These are phyloP conservation scores for Schrankia costaestrigalis DNA, from an alignment of 2,888 invertebrate genomes.

Conservation along the genomic window DNA sequence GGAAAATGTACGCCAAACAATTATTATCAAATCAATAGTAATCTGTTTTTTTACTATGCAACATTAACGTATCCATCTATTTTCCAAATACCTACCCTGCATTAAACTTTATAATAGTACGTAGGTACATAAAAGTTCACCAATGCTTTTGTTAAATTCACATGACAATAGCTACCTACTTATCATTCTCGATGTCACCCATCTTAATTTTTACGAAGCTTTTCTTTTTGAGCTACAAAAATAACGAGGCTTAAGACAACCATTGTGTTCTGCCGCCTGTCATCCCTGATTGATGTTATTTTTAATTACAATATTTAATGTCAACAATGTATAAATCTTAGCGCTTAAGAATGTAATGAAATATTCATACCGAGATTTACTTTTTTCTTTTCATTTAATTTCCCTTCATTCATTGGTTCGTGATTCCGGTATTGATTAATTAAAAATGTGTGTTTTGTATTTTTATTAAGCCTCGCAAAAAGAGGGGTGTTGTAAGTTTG, in stretches of 20 bases:
- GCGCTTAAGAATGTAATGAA: conserved; percentile 43
- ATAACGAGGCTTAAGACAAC: conserved; percentile 42
- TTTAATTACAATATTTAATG: conserved; percentile 68
- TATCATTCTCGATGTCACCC: conserved; percentile 7
- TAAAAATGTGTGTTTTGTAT: conserved; percentile 1
- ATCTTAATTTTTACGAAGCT: conserved; percentile 24
- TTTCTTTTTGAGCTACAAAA: conserved; percentile 32
- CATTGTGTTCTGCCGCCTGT: conserved; percentile 42
- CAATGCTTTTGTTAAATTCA: conserved; percentile 11
- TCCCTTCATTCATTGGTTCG: neutral
- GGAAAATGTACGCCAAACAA: too few species aligned
- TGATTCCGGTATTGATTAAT: conserved; percentile 7
- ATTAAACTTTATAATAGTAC: too few species aligned
- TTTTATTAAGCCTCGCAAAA: too few species aligned
- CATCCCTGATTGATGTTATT: conserved; percentile 60
- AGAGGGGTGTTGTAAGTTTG: too few species aligned
- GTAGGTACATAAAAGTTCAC: neutral
- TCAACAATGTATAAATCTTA: conserved; percentile 64
- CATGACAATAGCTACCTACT: conserved; percentile 16
- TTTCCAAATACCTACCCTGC: too few species aligned
- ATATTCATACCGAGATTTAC: conserved; percentile 31
- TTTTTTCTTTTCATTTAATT: conserved; percentile 19
- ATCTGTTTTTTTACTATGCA: too few species aligned
- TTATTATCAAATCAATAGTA: too few species aligned
- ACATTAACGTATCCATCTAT: too few species aligned